Evolutionary conservation across 2,113 vertebrate species (phyloP).

Genomic region (Notarius quadriscutis): DNA sequence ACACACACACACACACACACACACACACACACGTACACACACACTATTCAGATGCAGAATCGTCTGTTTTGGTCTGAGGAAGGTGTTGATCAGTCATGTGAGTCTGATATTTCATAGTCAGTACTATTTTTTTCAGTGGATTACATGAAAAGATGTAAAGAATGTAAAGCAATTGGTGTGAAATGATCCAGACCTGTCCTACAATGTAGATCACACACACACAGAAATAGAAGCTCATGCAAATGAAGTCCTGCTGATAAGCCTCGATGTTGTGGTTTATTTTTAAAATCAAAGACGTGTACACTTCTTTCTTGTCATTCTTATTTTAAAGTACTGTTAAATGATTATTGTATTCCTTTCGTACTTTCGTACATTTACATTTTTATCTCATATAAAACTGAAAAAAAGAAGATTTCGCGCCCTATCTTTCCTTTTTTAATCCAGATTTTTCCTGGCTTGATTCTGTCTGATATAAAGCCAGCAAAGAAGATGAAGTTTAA

Average conservation of each 20-base stretch:
- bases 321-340: background rate
- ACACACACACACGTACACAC: background rate
- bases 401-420: slow-evolving; percentile 8
- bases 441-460: slow-evolving; percentile 87
- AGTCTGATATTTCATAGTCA: background rate
- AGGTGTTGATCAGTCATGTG: background rate
- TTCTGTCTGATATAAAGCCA: slow-evolving; percentile 87
- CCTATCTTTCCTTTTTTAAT: slow-evolving; percentile 26
- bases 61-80: background rate
- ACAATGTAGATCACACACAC: background rate
- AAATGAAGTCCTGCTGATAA: slow-evolving; percentile 21
- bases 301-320: background rate
- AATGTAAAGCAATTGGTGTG: background rate
- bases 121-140: background rate
- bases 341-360: background rate
- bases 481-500: slow-evolving; percentile 91
- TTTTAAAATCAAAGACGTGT: background rate
- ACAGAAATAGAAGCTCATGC: background rate
- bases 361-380: slow-evolving; percentile 13
- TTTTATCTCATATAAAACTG: background rate
- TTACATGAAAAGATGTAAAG: background rate
- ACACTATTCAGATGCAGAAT: background rate
- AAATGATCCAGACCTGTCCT: background rate
- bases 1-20: no score
- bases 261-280: slow-evolving; percentile 11